These are phyloP conservation scores for Osedax fenrisi DNA, from an alignment of 2,888 invertebrate genomes.

Conservation along the genomic window DNA sequence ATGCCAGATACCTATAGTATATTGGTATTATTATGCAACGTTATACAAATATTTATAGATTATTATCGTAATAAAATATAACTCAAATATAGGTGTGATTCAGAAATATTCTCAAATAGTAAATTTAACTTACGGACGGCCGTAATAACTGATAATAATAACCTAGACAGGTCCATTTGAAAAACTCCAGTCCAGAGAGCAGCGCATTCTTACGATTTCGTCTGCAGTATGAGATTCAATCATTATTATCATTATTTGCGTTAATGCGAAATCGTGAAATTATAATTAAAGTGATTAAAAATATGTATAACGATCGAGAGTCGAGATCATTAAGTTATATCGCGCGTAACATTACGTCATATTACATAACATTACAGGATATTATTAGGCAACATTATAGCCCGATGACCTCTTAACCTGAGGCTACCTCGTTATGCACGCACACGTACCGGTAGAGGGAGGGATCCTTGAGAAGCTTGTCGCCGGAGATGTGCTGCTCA, in stretches of 20 bases:
- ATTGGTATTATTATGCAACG: no score
- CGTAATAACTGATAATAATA: no score
- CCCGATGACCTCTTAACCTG: no score
- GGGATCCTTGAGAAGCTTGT: constrained; percentile 57
- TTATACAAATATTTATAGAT: no score
- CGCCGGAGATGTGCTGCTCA: constrained; percentile 61
- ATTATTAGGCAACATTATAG: no score
- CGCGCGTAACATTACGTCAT: no score
- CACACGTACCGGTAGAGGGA: constrained; percentile 59
- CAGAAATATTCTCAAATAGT: neutral
- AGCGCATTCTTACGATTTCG: constrained; percentile 19
- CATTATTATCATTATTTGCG: neutral
- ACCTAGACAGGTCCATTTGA: constrained; percentile 47
- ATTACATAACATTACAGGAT: no score
- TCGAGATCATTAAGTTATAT: no score
- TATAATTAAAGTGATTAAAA: neutral
- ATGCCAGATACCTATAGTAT: constrained; percentile 50
- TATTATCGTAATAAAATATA: constrained; percentile 7
- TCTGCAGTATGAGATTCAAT: constrained; percentile 20
- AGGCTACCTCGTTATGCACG: neutral
- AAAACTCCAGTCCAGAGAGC: constrained; percentile 53
- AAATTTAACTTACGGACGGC: no score
- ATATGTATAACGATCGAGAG: no score
- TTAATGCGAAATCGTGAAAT: neutral
- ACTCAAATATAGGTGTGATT: neutral